phyloP scores from a whole-genome alignment of 2,888 invertebrate genomes.

The Caenorhabditis virilis region DNA sequence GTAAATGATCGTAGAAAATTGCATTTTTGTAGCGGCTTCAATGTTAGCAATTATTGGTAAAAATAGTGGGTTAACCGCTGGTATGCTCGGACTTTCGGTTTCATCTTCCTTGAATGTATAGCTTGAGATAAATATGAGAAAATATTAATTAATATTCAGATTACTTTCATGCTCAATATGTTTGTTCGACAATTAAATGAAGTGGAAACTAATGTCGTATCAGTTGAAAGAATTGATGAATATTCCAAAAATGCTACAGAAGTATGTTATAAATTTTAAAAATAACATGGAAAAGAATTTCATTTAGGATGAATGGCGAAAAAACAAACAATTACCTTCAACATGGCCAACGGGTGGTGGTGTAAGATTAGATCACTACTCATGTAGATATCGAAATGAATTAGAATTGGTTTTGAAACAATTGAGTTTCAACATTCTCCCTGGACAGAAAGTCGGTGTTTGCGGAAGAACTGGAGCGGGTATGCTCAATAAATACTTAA shows the following conservation, averaged over 20 bases:
- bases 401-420: conserved; percentile 71
- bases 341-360: conserved; percentile 50
- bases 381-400: conserved; percentile 78
- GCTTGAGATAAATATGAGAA: conserved; percentile 3
- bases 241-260: conserved; percentile 59
- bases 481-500: no score
- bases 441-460: conserved; percentile 73
- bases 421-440: conserved; percentile 72
- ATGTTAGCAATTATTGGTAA: conserved; percentile 50
- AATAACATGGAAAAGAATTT: no score
- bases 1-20: not conserved
- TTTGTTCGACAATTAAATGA: conserved; percentile 93
- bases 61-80: conserved; percentile 65
- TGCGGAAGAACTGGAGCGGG: conserved; percentile 71
- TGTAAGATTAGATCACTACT: conserved; percentile 43
- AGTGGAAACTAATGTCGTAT: conserved; percentile 94
- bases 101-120: conserved; percentile 71
- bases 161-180: conserved; percentile 94
- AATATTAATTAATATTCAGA: conserved; percentile 72
- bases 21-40: conserved; percentile 34
- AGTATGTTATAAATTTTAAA: conserved; percentile 25
- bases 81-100: conserved; percentile 73
- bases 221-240: conserved; percentile 79
- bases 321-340: conserved; percentile 17
- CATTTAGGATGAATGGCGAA: conserved; percentile 50